These are phyloP conservation scores for Sinosuthora webbiana DNA, from an alignment of 2,113 vertebrate genomes.

Conservation along the genomic window DNA sequence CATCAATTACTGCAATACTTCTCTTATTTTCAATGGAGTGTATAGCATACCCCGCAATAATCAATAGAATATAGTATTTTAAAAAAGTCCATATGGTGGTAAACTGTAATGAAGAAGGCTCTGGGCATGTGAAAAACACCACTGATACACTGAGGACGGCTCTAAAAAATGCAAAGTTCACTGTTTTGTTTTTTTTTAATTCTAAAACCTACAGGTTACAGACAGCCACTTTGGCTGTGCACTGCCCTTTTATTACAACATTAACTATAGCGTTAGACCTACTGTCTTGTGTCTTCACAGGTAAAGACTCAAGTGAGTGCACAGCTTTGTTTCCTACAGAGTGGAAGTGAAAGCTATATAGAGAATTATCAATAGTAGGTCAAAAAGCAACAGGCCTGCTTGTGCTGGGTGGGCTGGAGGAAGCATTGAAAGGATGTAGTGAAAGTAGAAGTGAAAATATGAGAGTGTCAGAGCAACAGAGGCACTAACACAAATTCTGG, in stretches of 20 bases:
- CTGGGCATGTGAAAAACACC: background rate
- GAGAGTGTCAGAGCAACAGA: background rate
- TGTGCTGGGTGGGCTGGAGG: background rate
- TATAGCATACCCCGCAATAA: background rate
- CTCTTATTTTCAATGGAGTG: background rate
- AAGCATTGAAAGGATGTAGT: background rate
- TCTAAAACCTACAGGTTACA: background rate
- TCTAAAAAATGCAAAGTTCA: background rate
- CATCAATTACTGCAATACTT: background rate
- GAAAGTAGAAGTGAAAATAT: background rate
- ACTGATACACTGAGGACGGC: background rate
- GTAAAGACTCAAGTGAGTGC: background rate
- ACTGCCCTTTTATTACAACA: background rate
- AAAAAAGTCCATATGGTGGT: background rate
- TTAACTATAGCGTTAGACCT: background rate
- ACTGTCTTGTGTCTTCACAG: background rate
- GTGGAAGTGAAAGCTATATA: background rate
- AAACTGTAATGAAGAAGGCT: background rate
- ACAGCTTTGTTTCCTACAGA: background rate
- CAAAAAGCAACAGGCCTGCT: background rate
- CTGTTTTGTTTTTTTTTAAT: background rate
- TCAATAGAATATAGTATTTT: background rate
- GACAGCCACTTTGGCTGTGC: background rate
- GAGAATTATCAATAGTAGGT: background rate
- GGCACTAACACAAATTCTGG: background rate